These are phyloP conservation scores for Pseudomyrmex pallidus DNA, from an alignment of 1,140 invertebrate species.

Conservation along the genomic window DNA sequence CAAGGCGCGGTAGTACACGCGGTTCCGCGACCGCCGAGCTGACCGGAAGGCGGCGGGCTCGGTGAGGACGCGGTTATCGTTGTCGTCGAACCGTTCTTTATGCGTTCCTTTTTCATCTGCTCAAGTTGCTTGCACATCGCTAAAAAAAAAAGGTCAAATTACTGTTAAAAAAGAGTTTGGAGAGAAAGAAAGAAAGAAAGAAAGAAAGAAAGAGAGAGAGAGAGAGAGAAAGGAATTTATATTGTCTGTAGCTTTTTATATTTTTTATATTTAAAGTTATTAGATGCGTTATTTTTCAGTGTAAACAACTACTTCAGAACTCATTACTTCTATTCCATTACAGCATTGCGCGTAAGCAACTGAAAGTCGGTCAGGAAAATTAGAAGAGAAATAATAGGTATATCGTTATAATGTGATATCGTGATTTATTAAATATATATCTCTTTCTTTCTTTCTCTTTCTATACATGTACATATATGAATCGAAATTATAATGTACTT, in stretches of 20 bases:
- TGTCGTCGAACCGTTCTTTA: conserved; percentile 86
- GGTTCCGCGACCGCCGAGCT: conserved; percentile 65
- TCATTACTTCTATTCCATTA: conserved; percentile 39
- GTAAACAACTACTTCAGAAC: conserved; percentile 25
- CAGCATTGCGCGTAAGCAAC: background rate
- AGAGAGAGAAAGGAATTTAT: background rate
- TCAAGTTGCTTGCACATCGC: conserved; percentile 92
- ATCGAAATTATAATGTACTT: background rate
- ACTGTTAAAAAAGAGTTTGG: background rate
- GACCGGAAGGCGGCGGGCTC: conserved; percentile 73
- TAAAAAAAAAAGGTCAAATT: conserved; percentile 81
- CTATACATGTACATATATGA: background rate
- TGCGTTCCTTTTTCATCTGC: conserved; percentile 90
- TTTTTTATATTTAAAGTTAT: background rate
- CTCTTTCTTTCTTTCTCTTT: background rate
- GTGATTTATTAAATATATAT: background rate
- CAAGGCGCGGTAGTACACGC: conserved; percentile 63
- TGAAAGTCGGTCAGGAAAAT: conserved; percentile 42
- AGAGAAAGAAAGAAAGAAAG: too few relatives aligned
- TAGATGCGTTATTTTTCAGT: background rate
- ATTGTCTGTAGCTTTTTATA: background rate
- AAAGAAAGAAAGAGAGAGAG: background rate
- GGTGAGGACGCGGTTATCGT: conserved; percentile 75
- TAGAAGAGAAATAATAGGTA: conserved; percentile 31
- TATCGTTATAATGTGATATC: conserved; percentile 3